These are phyloP conservation scores for Nannobrachium achirus DNA, from an alignment of 2,113 vertebrate genomes.

Conservation along the genomic window DNA sequence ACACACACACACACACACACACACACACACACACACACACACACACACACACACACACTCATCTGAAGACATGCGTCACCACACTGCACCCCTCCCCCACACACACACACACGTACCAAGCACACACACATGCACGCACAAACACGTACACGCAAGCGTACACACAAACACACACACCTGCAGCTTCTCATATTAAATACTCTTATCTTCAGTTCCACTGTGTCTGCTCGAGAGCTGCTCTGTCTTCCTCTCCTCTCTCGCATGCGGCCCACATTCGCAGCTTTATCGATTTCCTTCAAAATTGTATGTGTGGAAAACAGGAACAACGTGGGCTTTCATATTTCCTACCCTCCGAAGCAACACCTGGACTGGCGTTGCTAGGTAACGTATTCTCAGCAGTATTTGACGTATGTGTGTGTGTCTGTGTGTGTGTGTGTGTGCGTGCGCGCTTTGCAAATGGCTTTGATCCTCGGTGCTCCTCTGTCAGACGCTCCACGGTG, in stretches of 20 bases:
- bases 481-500: slow-evolving; percentile 69
- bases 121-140: no score
- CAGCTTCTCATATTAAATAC: slow-evolving; percentile 60
- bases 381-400: slow-evolving; percentile 72
- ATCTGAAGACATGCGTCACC: slow-evolving; percentile 57
- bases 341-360: slow-evolving; percentile 63
- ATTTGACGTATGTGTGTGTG: slow-evolving; percentile 71
- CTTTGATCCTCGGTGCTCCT: slow-evolving; percentile 76
- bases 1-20: no score
- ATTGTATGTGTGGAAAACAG: slow-evolving; percentile 71
- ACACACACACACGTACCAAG: no score
- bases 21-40: no score
- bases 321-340: slow-evolving; percentile 69
- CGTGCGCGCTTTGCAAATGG: slow-evolving; percentile 73
- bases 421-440: slow-evolving; percentile 61
- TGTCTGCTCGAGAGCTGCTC: slow-evolving; percentile 21
- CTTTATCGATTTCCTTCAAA: slow-evolving; percentile 73
- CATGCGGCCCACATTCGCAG: slow-evolving; percentile 52
- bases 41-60: no score
- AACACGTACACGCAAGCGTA: no score
- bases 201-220: slow-evolving; percentile 54
- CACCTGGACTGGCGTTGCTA: slow-evolving; percentile 81
- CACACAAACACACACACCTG: no score
- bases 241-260: slow-evolving; percentile 22
- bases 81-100: slow-evolving; percentile 45